Conservation (phyloP, 2,113 vertebrate species). For the Capreolus pygargus region DNA sequence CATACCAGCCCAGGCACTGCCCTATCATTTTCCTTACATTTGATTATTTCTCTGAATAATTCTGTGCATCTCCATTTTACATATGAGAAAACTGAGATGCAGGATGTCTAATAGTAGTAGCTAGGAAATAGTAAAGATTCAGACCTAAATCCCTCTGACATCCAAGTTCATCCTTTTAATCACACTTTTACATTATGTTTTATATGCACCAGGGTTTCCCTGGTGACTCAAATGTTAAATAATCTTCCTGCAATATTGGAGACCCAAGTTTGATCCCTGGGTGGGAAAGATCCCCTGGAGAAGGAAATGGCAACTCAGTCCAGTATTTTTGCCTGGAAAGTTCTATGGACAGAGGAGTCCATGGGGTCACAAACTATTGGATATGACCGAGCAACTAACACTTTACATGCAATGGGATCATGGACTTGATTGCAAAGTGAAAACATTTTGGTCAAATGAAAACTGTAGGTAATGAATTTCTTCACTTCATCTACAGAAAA, state of each 20-base stretch:
- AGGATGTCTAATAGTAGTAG: background rate
- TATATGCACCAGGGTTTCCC: background rate
- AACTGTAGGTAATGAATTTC: background rate
- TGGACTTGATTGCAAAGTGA: background rate
- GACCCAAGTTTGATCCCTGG: background rate
- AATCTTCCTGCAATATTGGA: background rate
- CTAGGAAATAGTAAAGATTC: background rate
- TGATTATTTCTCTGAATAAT: background rate
- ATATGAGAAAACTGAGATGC: background rate
- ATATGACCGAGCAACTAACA: background rate
- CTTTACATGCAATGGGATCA: background rate
- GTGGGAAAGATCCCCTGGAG: background rate
- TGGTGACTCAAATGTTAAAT: background rate
- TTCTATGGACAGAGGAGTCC: background rate
- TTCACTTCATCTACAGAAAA: background rate
- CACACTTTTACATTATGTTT: background rate
- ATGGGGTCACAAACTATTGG: background rate
- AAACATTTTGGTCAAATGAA: background rate
- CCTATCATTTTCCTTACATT: background rate
- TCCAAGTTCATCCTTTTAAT: background rate
- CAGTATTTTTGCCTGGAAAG: background rate
- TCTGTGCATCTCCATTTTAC: background rate
- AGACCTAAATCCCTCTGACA: background rate
- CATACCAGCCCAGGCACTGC: background rate
- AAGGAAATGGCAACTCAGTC: background rate